These are phyloP conservation scores for Brachyptera risi DNA, from an alignment of 2,888 invertebrate genomes.

Conservation along the genomic window DNA sequence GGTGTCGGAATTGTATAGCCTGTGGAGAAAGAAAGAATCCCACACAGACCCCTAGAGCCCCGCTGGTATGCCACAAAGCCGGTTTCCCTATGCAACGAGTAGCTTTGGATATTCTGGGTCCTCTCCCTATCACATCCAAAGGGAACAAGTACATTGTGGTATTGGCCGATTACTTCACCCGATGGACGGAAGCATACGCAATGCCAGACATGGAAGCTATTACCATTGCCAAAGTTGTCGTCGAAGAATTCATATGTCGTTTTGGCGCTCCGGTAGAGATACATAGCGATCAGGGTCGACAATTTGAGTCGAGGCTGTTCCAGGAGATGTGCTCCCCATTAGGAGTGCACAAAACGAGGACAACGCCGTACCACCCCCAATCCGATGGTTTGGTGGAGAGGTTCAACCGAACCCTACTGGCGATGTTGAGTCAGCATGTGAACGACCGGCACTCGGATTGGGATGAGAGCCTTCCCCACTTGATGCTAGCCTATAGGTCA, in stretches of 20 bases:
- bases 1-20: not conserved
- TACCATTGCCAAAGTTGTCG: not conserved
- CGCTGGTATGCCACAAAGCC: not conserved
- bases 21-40: constrained; percentile 1
- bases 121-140: not conserved
- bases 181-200: not conserved
- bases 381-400: constrained; percentile 6
- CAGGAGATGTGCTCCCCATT: not conserved
- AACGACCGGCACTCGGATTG: not conserved
- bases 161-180: not conserved
- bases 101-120: constrained; percentile 11
- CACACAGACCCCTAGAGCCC: not conserved
- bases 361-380: not conserved
- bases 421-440: not conserved
- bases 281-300: not conserved
- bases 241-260: not conserved
- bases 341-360: not conserved
- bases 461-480: not conserved
- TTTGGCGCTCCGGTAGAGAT: not conserved
- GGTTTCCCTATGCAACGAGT: not conserved
- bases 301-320: not conserved
- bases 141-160: constrained; percentile 7
- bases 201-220: not conserved
- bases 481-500: not conserved
- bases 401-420: not conserved